A percentile compares a stretch with the other conserved stretches of the same genome.
phyloP scores from a whole-genome alignment of 2,797 vertebrate species.

The Sphenodon punctatus region DNA sequence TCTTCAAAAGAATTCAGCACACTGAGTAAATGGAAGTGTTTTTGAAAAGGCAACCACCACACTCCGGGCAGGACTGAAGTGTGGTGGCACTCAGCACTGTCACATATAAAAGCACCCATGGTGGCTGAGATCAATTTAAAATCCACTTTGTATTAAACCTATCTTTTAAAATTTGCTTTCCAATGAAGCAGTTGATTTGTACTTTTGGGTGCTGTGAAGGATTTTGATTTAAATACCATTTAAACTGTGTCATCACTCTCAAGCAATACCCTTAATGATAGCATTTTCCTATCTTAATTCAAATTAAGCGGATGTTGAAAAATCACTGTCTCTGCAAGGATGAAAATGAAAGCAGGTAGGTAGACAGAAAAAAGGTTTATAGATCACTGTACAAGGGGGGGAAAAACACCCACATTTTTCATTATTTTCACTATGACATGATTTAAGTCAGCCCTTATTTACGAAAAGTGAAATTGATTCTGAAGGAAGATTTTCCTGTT shows the following conservation, averaged over 20 bases:
- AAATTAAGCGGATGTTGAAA: conserved; percentile 41
- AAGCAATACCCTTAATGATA: conserved; percentile 41
- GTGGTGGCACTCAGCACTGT: too few species aligned
- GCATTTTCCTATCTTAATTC: conserved; percentile 23
- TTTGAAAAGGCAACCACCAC: too few species aligned
- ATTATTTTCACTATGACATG: conserved; percentile 58
- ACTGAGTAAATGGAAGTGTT: background rate
- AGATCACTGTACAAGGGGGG: conserved; percentile 23
- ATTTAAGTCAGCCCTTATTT: conserved; percentile 58
- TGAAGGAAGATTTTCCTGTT: conserved; percentile 28
- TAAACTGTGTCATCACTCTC: conserved; percentile 35
- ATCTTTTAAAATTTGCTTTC: background rate
- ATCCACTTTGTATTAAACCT: background rate
- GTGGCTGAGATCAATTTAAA: too few species aligned
- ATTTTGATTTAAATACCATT: conserved; percentile 35
- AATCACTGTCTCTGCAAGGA: background rate
- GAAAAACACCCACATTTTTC: background rate
- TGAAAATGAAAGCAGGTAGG: background rate
- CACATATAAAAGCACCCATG: too few species aligned
- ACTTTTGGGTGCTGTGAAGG: background rate
- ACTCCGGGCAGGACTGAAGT: too few species aligned
- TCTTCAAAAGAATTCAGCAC: background rate
- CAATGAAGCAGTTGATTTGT: conserved; percentile 2
- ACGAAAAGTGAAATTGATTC: conserved; percentile 16
- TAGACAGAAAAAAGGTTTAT: background rate